Evolutionary conservation across 2,113 vertebrate species (phyloP).

Genomic region (Myotis davidii): DNA sequence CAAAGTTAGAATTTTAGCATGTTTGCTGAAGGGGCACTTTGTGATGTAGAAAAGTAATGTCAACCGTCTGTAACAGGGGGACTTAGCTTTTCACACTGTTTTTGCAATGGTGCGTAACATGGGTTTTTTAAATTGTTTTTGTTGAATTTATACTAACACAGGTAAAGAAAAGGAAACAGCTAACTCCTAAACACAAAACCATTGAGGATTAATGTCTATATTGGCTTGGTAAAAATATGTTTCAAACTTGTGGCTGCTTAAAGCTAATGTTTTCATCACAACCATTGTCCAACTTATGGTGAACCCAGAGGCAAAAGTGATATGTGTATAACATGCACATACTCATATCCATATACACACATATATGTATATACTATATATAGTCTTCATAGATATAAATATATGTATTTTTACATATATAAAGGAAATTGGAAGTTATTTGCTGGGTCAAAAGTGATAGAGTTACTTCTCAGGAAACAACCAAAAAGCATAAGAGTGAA

Average conservation of each 20-base stretch:
- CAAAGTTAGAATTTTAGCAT: slow-evolving; percentile 47
- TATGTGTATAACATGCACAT: background rate
- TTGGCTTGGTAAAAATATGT: slow-evolving; percentile 6
- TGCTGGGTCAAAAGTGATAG: background rate
- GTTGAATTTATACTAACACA: slow-evolving; percentile 9
- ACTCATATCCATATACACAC: background rate
- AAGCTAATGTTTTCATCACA: background rate
- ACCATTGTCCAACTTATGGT: background rate
- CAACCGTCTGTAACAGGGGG: background rate
- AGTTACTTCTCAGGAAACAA: background rate
- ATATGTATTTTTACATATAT: background rate
- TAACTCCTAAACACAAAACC: background rate
- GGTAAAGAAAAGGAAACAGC: background rate
- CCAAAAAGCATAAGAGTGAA: background rate
- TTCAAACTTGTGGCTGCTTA: slow-evolving; percentile 10
- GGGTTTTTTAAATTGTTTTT: background rate
- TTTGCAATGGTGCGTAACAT: background rate
- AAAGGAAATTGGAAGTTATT: background rate
- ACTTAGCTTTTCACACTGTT: background rate
- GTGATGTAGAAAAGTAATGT: background rate
- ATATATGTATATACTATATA: background rate
- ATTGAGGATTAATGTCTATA: background rate
- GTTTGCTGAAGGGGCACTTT: background rate
- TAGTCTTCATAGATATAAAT: background rate
- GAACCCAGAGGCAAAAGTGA: background rate